Conservation (phyloP, 2,113 vertebrate species). For the Austrofundulus limnaeus region DNA sequence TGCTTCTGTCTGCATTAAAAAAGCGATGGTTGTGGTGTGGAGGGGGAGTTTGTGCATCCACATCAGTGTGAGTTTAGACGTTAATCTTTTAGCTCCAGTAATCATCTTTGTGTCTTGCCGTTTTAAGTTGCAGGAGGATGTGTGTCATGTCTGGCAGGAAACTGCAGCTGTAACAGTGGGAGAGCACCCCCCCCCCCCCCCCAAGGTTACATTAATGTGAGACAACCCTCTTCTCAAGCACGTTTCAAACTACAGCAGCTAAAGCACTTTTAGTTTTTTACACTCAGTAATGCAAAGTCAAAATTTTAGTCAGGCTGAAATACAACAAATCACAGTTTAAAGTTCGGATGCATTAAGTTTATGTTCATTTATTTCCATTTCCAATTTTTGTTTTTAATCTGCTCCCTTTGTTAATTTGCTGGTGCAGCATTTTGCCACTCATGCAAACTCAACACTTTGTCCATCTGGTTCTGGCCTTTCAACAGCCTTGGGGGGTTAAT, state of each 20-base stretch:
- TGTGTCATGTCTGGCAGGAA: constrained; percentile 45
- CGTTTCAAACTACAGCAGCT: constrained; percentile 6
- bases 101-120: constrained; percentile 11
- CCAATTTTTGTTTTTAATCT: neutral
- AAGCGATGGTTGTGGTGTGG: too few relatives aligned
- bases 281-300: neutral
- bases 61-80: neutral
- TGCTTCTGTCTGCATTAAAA: constrained; percentile 13
- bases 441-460: constrained; percentile 41
- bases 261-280: neutral
- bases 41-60: neutral
- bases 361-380: neutral
- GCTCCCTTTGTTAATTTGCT: constrained; percentile 11
- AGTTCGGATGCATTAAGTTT: neutral
- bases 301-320: neutral
- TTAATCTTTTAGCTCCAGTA: constrained; percentile 16
- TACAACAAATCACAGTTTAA: neutral
- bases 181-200: neutral
- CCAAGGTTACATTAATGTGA: neutral
- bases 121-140: constrained; percentile 20
- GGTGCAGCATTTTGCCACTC: constrained; percentile 15
- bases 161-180: constrained; percentile 49
- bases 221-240: constrained; percentile 17
- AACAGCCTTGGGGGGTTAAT: constrained; percentile 9
- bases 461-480: constrained; percentile 31